phyloP scores from a whole-genome alignment of 2,113 vertebrate genomes.

The Pungitius pungitius region DNA sequence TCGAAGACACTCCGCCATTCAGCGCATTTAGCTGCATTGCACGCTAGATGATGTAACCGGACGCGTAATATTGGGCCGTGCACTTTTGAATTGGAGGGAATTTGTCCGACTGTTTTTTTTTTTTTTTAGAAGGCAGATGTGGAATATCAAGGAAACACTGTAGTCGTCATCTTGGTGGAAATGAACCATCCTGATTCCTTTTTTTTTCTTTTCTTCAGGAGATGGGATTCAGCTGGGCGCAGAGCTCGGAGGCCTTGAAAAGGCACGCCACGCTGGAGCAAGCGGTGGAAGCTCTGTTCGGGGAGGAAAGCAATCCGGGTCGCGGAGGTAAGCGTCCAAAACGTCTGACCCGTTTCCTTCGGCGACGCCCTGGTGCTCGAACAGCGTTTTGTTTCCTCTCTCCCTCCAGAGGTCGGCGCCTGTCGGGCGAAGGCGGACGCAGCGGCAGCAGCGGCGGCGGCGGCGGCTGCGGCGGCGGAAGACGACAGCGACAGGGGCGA shows the following conservation, averaged over 20 bases:
- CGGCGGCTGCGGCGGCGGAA: neutral
- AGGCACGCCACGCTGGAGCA: constrained; percentile 71
- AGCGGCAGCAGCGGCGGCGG: neutral
- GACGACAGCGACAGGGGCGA: neutral
- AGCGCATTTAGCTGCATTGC: neutral
- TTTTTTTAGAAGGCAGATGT: too few species aligned
- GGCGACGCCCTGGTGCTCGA: neutral
- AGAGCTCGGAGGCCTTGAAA: constrained; percentile 76
- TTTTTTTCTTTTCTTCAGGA: constrained; percentile 65
- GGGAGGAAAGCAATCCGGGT: neutral
- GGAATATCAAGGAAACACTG: too few species aligned
- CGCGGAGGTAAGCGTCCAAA: constrained; percentile 28
- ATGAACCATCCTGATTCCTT: too few species aligned
- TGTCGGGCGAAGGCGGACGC: neutral
- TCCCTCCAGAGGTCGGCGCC: constrained; percentile 14
- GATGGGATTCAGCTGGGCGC: constrained; percentile 76
- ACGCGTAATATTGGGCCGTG: too few species aligned
- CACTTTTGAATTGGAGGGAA: too few species aligned
- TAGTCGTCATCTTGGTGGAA: too few species aligned
- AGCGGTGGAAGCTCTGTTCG: constrained; percentile 72
- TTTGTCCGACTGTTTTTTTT: too few species aligned
- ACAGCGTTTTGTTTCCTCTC: accelerated
- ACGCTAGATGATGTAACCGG: neutral
- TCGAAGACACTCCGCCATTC: neutral
- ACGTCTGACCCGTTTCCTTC: too few species aligned